These are phyloP conservation scores for Zaprionus nigranus DNA, from an alignment of 1,140 invertebrate genomes.

Conservation along the genomic window DNA sequence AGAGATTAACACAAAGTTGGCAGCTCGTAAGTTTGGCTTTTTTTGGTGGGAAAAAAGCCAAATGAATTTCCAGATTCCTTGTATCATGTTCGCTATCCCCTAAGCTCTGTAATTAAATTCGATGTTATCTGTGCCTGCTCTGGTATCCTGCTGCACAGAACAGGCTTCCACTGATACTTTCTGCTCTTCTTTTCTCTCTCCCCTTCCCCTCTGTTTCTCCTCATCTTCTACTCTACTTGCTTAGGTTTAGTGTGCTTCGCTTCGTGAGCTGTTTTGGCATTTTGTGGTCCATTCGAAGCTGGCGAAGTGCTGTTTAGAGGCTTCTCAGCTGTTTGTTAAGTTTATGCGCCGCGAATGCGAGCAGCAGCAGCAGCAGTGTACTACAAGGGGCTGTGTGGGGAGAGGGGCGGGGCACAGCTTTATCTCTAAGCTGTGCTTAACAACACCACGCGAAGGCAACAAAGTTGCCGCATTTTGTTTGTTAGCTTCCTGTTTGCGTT, in stretches of 20 bases:
- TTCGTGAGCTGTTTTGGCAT: conserved; percentile 16
- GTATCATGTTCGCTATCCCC: neutral
- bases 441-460: conserved; percentile 35
- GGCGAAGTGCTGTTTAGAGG: conserved; percentile 26
- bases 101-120: conserved; percentile 29
- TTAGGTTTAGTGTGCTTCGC: conserved; percentile 1
- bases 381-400: neutral
- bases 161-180: neutral
- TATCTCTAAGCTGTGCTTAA: conserved; percentile 43
- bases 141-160: neutral
- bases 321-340: conserved; percentile 42
- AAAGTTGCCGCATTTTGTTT: conserved; percentile 33
- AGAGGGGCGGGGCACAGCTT: neutral
- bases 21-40: conserved; percentile 2
- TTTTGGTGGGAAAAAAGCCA: neutral
- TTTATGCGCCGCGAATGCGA: conserved; percentile 8
- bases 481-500: conserved; percentile 21
- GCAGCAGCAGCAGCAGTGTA: too few species aligned
- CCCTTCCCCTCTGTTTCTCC: neutral
- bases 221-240: conserved; percentile 6
- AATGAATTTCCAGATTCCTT: conserved; percentile 20
- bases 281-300: conserved; percentile 27
- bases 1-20: conserved; percentile 1
- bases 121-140: neutral
- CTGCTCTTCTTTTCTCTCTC: neutral